Conservation (phyloP, 2,888 invertebrate genomes). For the Aricia artaxerxes region DNA sequence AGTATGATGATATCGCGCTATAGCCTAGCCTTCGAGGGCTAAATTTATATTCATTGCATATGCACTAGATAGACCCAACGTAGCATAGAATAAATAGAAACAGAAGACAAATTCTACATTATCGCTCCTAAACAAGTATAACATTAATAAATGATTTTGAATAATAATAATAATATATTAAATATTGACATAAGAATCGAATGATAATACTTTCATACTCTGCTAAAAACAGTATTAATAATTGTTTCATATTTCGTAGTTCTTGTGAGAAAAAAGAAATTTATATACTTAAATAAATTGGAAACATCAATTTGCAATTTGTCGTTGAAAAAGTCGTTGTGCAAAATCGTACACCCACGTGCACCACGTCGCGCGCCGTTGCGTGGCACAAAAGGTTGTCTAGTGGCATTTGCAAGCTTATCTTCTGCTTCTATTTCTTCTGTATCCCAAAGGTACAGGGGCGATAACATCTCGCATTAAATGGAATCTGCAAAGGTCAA, state of each 20-base stretch:
- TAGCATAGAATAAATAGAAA: not conserved
- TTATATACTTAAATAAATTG: too few relatives aligned
- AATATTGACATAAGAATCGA: too few relatives aligned
- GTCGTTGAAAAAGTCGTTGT: not conserved
- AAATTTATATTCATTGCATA: slow-evolving; percentile 28
- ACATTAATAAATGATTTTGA: not conserved
- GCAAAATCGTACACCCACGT: not conserved
- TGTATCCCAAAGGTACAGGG: not conserved
- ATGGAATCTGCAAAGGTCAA: slow-evolving; percentile 14
- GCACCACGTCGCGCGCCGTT: not conserved
- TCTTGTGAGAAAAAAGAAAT: too few relatives aligned
- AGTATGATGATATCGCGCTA: slow-evolving; percentile 4
- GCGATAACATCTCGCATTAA: slow-evolving; percentile 26
- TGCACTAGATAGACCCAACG: slow-evolving; percentile 4
- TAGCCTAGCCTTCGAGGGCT: slow-evolving; percentile 3
- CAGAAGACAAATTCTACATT: not conserved
- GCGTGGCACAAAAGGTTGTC: too few relatives aligned
- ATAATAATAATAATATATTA: too few relatives aligned
- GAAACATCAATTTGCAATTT: too few relatives aligned
- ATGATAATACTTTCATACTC: too few relatives aligned
- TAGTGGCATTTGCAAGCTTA: not conserved
- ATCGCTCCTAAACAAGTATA: not conserved
- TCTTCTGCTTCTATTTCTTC: not conserved
- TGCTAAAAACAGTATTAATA: too few relatives aligned
- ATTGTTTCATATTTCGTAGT: too few relatives aligned